phyloP scores from a whole-genome alignment of 2,797 vertebrate genomes.

The Garrulus glandarius region DNA sequence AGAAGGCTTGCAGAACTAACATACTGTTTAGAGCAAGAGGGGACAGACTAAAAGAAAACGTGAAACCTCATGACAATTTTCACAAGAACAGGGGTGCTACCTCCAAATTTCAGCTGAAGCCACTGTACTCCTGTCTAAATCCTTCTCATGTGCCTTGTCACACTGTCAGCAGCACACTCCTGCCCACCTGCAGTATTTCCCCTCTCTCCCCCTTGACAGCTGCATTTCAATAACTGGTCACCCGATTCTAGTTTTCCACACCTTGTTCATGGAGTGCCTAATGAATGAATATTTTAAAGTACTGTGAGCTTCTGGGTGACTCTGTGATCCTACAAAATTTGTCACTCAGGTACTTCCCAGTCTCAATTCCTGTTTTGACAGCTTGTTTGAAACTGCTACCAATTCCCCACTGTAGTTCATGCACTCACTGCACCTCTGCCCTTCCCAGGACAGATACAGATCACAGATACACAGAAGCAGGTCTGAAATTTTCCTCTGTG shows the following conservation, averaged over 20 bases:
- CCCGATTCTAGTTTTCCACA: neutral
- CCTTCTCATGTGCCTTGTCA: neutral
- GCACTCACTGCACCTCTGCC: neutral
- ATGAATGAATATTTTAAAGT: neutral
- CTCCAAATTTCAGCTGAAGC: neutral
- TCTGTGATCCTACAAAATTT: neutral
- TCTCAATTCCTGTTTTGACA: neutral
- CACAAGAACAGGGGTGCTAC: neutral
- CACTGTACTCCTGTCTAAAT: neutral
- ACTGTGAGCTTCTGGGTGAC: neutral
- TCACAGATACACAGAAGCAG: neutral
- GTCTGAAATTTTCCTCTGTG: neutral
- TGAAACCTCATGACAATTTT: neutral
- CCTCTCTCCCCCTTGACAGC: neutral
- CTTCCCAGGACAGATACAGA: neutral
- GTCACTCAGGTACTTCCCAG: neutral
- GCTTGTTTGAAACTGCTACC: neutral
- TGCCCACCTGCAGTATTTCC: neutral
- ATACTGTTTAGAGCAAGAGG: neutral
- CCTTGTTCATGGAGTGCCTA: neutral
- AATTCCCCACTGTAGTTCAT: neutral
- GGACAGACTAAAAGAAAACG: neutral
- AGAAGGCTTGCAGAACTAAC: neutral
- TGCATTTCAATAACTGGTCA: neutral
- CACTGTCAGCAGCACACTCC: neutral